phyloP scores from a whole-genome alignment of 2,888 invertebrate genomes.

The Halictus quadricinctus region DNA sequence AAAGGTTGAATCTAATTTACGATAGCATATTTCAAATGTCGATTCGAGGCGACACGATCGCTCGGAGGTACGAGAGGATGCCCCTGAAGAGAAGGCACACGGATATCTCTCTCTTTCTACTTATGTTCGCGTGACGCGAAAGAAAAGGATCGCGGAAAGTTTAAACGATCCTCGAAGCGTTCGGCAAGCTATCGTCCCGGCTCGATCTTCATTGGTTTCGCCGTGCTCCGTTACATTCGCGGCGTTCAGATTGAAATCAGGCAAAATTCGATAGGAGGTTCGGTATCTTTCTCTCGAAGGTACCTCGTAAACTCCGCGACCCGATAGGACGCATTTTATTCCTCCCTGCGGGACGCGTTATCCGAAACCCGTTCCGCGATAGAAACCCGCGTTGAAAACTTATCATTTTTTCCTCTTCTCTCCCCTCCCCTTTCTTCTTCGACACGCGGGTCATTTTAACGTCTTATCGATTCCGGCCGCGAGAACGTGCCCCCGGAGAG shows the following conservation, averaged over 20 bases:
- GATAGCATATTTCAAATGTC: constrained; percentile 42
- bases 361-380: constrained; percentile 30
- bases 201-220: constrained; percentile 42
- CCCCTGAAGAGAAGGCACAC: background rate
- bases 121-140: background rate
- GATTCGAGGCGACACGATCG: constrained; percentile 22
- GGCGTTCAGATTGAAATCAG: constrained; percentile 47
- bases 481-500: background rate
- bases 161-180: constrained; percentile 35
- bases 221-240: constrained; percentile 32
- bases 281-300: constrained; percentile 34
- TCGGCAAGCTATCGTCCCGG: constrained; percentile 37
- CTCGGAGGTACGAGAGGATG: background rate
- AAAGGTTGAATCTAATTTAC: constrained; percentile 42
- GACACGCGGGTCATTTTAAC: constrained; percentile 15
- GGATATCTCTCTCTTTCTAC: background rate
- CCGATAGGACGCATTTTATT: constrained; percentile 44
- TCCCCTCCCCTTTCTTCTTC: no score
- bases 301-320: constrained; percentile 44
- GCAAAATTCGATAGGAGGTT: constrained; percentile 45
- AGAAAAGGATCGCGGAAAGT: constrained; percentile 30
- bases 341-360: constrained; percentile 38
- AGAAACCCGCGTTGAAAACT: constrained; percentile 20
- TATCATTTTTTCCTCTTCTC: background rate
- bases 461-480: constrained; percentile 23